Conservation (phyloP, 2,888 invertebrate genomes). For the Habrosyne pyritoides region DNA sequence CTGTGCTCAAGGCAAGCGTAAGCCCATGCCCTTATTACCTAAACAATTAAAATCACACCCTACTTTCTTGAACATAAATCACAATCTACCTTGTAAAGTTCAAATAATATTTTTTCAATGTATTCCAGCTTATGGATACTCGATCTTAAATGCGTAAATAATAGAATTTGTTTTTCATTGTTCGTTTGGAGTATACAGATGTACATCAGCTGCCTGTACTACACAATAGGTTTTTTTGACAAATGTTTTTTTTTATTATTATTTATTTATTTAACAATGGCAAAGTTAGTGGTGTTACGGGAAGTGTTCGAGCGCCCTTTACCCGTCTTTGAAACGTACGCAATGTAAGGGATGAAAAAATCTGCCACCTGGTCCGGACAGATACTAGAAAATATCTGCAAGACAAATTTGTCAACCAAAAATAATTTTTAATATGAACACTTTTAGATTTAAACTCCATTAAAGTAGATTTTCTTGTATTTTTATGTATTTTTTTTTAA, state of each 20-base stretch:
- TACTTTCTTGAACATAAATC: not conserved
- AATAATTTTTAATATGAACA: no score
- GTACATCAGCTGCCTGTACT: constrained; percentile 6
- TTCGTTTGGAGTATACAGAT: constrained; percentile 3
- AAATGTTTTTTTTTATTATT: not conserved
- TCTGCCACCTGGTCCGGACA: not conserved
- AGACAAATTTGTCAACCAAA: no score
- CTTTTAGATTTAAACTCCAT: no score
- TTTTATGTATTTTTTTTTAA: no score
- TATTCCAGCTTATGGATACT: not conserved
- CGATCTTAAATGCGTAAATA: not conserved
- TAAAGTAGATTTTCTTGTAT: no score
- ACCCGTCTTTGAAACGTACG: not conserved
- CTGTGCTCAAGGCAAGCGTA: not conserved
- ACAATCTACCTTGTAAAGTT: not conserved
- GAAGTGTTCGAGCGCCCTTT: not conserved
- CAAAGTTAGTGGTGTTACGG: not conserved
- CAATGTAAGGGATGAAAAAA: not conserved
- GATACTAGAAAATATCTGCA: no score
- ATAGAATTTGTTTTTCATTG: constrained; percentile 7
- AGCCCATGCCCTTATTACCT: not conserved
- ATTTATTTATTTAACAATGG: not conserved
- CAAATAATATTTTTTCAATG: constrained; percentile 3
- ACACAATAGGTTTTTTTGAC: constrained; percentile 6
- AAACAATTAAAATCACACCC: constrained; percentile 6